Base-by-base conservation (phyloP, 2,888 invertebrate species). In the Pachycephus smyrnensis region DNA sequence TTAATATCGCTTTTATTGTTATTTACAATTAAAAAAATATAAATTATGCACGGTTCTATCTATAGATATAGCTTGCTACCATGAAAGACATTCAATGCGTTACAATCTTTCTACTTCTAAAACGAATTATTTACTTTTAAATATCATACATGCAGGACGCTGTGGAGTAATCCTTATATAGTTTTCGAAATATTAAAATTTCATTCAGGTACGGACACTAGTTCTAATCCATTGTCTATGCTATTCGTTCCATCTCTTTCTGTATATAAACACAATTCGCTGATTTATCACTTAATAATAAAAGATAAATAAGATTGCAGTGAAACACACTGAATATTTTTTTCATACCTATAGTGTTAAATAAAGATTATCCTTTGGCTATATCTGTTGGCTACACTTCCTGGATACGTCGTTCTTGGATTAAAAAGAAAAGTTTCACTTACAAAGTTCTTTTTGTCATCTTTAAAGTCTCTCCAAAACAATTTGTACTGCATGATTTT, bases 401-500 rank as follows among this genome's bases (percentile, higher is more conserved):
- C 23, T 9, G 23, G 23, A 55, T 23, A 55, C 40, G 55, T 55
- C 15, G 55, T 55, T 55, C 9, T 55, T 55, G 55, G 55, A 55
- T 55, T 23, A 55, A 55, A 23, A 55, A 55, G 55, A 23, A 55
- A 55, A 23, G 9, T 23, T 55, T 55, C 55, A 71, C 33, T 71
- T 71, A 71, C 31, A 71, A 32, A 71, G n/a, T 11, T 71, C 11
- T 15, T 71, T 71, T 71, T 30, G 11, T 15, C 71, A 31, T 11
- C 31, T 35, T n/a, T 6, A 9, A n/a, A 69, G 30, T 30, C 6
- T 71, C 12, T 12, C 31, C 31, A 82, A 80, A 73, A 86, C 78
- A 11, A 84, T 80, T 11, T 79, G 80, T 40, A 83, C 85, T 31
- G 31, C 32, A 71, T 71, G 12, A 33, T 12, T 31, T 15, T 23